Conservation (phyloP, 2,888 invertebrate species). For the Morpho achilles region DNA sequence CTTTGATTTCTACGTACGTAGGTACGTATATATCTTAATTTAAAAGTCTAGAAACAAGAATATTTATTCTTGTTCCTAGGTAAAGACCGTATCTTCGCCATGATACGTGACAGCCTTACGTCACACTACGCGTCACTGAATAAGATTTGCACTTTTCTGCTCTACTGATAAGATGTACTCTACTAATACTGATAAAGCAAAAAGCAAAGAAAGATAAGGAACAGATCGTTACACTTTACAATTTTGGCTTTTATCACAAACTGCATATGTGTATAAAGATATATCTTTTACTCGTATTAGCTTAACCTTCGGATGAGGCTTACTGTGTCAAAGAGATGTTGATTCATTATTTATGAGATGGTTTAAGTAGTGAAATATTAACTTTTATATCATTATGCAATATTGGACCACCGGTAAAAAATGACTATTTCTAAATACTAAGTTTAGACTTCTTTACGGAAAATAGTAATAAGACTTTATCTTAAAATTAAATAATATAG, state of each 20-base stretch:
- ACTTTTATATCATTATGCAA: too few relatives aligned
- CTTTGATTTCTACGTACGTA: too few relatives aligned
- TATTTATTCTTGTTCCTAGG: too few relatives aligned
- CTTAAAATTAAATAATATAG: too few relatives aligned
- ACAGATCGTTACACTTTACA: slow-evolving; percentile 72
- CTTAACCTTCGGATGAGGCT: slow-evolving; percentile 23
- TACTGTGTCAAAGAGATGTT: not conserved
- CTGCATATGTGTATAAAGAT: slow-evolving; percentile 39
- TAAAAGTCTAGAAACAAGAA: too few relatives aligned
- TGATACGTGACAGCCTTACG: slow-evolving; percentile 48
- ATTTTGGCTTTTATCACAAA: slow-evolving; percentile 50
- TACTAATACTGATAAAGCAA: slow-evolving; percentile 54
- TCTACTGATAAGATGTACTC: slow-evolving; percentile 55
- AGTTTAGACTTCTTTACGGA: too few relatives aligned
- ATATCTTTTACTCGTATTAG: slow-evolving; percentile 34
- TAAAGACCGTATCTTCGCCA: slow-evolving; percentile 17
- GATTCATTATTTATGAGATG: slow-evolving; percentile 1
- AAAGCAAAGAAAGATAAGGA: slow-evolving; percentile 45
- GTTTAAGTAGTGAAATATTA: too few relatives aligned
- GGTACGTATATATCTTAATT: too few relatives aligned
- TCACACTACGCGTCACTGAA: slow-evolving; percentile 52
- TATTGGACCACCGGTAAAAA: too few relatives aligned
- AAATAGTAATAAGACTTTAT: too few relatives aligned
- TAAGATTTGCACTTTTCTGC: slow-evolving; percentile 55
- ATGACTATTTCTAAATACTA: too few relatives aligned